These are phyloP conservation scores for Spongia lamella DNA, from an alignment of 37 sponge, comb jelly and placozoan genomes.

Conservation along the genomic window DNA sequence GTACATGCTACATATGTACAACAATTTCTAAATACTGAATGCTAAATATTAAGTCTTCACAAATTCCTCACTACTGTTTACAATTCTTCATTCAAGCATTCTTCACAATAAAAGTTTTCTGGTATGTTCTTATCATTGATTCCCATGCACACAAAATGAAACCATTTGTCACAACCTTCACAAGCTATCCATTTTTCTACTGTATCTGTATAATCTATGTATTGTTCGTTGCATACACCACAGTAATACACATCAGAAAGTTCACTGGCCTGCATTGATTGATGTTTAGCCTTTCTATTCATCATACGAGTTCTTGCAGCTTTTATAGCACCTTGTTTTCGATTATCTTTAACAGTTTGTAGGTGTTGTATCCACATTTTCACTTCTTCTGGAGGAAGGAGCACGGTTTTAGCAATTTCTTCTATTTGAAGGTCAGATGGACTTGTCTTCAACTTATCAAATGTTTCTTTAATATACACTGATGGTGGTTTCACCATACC, in stretches of 20 bases:
- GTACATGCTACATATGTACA: too few species aligned
- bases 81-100: too few species aligned
- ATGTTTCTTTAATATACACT: slow-evolving; percentile 3
- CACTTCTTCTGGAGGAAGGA: slow-evolving; percentile 19
- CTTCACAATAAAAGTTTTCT: too few species aligned
- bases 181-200: background rate
- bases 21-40: too few species aligned
- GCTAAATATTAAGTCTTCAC: too few species aligned
- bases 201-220: background rate
- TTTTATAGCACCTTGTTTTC: slow-evolving; percentile 44
- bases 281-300: background rate
- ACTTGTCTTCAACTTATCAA: too few species aligned
- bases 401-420: slow-evolving; percentile 19
- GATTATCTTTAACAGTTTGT: slow-evolving; percentile 27
- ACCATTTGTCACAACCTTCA: background rate
- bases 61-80: too few species aligned
- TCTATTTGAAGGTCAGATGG: slow-evolving; percentile 1
- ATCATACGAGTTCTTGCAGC: slow-evolving; percentile 34
- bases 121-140: too few species aligned
- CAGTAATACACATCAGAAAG: background rate
- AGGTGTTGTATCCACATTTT: slow-evolving; percentile 50
- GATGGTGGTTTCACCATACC: slow-evolving; percentile 40
- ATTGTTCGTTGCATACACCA: background rate
- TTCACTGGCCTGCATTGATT: too few species aligned
- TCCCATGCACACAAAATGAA: too few species aligned